Base-by-base conservation (phyloP, 1,140 invertebrate species). In the Drosophila arizonae region DNA sequence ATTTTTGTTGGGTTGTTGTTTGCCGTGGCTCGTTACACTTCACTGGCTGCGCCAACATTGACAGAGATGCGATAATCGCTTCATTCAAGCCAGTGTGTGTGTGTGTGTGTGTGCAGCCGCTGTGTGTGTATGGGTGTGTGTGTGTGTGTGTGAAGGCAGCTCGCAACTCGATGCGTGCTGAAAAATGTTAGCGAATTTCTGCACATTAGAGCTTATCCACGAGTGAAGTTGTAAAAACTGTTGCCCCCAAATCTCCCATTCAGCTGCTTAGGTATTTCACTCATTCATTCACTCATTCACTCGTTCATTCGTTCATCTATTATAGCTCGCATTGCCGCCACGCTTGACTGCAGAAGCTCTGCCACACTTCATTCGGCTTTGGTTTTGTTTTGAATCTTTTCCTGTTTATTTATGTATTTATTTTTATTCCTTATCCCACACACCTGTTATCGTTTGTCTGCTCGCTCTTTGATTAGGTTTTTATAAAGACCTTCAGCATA, bases 51-150 rank as follows among this genome's bases (percentile, higher is more conserved):
- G 55, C 45, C 72, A 75, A 75, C 72, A 75, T 71, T 75, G 72
- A 71, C 72, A 75, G 70, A 71, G 72, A 75, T 56, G 72, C 72
- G 61, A 75, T 75, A 71, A 75, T 75, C 72, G 61, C 61, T 75
- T 71, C 61, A 75, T 71, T 75, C 61, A 60, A 65, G 55, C 67
- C 70, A 60, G 33, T 33, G 6, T 33, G 33, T 33, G 6, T 30
- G 28, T 30, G 28, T 30, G 28, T 30, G 26, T 46, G 9, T 24
- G 24, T n/a, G 70, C 70, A 60, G 70, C 39, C 57, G 28, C 36
- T 63, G 43, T 70, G 28, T 69, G 45, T 56, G 63, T 28, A 17
- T 13, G 33, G 6, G 33, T 33, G 6, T 33, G 33, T 33, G 6
- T 30, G 28, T 30, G 28, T 30, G 28, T 30, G 26, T 46, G 9